Conservation (phyloP, 2,888 invertebrate genomes). For the Anarsia innoxiella region DNA sequence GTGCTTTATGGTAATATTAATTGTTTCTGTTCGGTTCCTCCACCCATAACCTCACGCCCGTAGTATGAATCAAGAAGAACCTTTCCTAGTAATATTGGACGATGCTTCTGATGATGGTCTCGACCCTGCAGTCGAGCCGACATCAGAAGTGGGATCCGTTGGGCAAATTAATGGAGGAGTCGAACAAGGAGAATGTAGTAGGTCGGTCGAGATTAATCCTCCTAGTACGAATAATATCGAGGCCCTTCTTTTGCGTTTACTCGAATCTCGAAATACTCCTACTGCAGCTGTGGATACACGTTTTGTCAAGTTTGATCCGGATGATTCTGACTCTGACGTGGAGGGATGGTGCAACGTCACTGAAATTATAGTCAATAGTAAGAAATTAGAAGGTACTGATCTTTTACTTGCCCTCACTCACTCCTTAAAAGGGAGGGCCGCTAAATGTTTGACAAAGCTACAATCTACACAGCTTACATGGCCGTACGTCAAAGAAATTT, state of each 20-base stretch:
- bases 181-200: background rate
- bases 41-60: too few species aligned
- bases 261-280: background rate
- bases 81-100: too few species aligned
- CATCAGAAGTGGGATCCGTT: background rate
- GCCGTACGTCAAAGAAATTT: constrained; percentile 10
- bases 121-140: too few species aligned
- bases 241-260: background rate
- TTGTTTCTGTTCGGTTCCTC: too few species aligned
- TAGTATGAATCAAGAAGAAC: too few species aligned
- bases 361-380: constrained; percentile 12
- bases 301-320: constrained; percentile 16
- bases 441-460: constrained; percentile 20
- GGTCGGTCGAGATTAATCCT: too few species aligned
- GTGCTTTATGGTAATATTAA: too few species aligned
- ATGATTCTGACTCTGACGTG: constrained; percentile 16
- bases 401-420: constrained; percentile 20
- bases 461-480: constrained; percentile 15
- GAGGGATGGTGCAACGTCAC: constrained; percentile 17
- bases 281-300: background rate
- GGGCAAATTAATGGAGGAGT: too few species aligned
- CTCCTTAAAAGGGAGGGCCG: constrained; percentile 22
- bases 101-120: too few species aligned
- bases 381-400: constrained; percentile 11
- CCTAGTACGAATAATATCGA: too few species aligned